Base-by-base conservation (phyloP, 2,888 invertebrate species). In the Eurytoma californica region DNA sequence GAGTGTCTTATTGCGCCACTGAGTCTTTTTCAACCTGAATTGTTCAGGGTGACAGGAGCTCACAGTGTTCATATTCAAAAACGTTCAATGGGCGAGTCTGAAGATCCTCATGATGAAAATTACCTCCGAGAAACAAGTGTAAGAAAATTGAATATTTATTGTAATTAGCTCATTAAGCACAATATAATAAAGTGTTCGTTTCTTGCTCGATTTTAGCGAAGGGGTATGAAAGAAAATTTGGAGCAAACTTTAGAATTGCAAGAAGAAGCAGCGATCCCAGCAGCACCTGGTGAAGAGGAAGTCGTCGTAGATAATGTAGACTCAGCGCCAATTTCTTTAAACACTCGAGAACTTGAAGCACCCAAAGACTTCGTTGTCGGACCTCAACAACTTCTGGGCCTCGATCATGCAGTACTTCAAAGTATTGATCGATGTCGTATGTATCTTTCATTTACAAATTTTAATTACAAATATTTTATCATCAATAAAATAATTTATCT, bases 31-130 rank as follows among this genome's bases (percentile, higher is more conserved):
- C 95, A 95, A 88, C 97, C 96, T 0, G 97, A 97, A 89, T 91
- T 98, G 77, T 93, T 98, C 28, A 95, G 95, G 86, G 94, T 97
- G 18, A 97, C 97, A 0, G 96, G 96, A 0, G 88, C 91, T 0
- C 96, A 97, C 88, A 91, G 91, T 47, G 94, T 95, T 1, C 94
- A 95, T 84, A 94, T 94, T 14, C 96, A 96, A 86, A 94, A 93
- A 83, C 90, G 93, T 61, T 93, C 92, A 57, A 91, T 92, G 68
- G 94, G 97, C 3, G 97, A 98, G 87, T 94, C 97, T 0, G 97
- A 97, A 90, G 98, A 98, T 91, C 97, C 97, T 3, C 97, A 97
- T 88, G 98, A 98, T 91, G 97, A 97, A 16, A 95, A 96, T 87
- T 98, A 97, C 88, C 91, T 98, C 14, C 92, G 96, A 82, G 98